Evolutionary conservation across 1,140 invertebrate species (phyloP), one percentile per base, ranked within the genome.

Genomic region (Nasonia vitripennis): DNA sequence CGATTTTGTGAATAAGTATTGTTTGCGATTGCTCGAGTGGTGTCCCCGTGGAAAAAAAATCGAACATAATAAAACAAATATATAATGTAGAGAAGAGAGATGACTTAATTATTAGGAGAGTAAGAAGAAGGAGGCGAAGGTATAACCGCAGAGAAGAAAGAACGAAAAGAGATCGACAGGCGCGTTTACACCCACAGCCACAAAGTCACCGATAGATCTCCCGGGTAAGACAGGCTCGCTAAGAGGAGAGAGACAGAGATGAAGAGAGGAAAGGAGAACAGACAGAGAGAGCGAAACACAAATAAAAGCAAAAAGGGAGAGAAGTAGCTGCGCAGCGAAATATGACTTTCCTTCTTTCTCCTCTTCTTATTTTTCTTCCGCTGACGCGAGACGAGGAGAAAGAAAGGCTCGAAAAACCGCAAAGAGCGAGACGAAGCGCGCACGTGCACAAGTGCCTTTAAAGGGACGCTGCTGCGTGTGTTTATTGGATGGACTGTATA

Each of bases 401-500:
- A n/a, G 17, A 62, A n/a, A 62, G 55, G 1, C 55, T 17, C 17
- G 55, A n/a, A 62, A 62, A 62, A 75, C 23, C 68, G 68, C 68
- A 71, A 71, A 20, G 68, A n/a, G 14, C 7, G 1, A 41, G 41
- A 48, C 2, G 48, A 67, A 17, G 31, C 14, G 34, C 20, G 37
- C 79, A 11, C 67, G n/a, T 48, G 67, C 11, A 70, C n/a, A 71
- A 81, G n/a, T 81, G 55, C 34, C 48, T 48, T 79, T 37, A 67
- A 68, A 68, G 31, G 34, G 34, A 51, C 14, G 14, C 51, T 4
- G 23, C 55, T 20, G 14, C 6, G 34, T 37, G 4, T 37, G 34
- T 7, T n/a, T 62, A 62, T 62, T 62, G 17, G 55, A 62, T 20
- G 20, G 14, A 62, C 55, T 62, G 27, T 27, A 27, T 27, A 62